Evolutionary conservation across 2,797 vertebrate species (phyloP).

Genomic region (Lycodopsis pacificus): DNA sequence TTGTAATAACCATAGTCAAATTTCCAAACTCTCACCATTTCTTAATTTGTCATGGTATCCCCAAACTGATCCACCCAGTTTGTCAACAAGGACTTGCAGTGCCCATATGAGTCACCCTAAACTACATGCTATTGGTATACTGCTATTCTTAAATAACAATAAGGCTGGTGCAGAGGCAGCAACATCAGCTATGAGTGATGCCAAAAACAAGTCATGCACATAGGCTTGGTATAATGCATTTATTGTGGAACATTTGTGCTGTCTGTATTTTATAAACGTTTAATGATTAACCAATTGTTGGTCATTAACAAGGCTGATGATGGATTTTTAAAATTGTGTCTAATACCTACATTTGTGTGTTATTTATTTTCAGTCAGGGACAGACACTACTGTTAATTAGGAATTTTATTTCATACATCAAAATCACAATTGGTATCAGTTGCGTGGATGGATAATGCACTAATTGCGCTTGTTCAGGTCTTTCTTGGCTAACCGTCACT

Average conservation of each 20-base stretch:
- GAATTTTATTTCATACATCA: background rate
- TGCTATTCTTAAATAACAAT: background rate
- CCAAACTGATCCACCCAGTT: background rate
- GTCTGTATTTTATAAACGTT: background rate
- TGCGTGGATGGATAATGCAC: slow-evolving; percentile 22
- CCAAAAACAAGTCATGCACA: background rate
- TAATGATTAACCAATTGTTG: background rate
- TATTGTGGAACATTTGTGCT: background rate
- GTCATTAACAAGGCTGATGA: background rate
- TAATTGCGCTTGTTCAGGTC: background rate
- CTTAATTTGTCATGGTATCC: background rate
- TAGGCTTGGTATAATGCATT: background rate
- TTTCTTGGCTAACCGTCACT: slow-evolving; percentile 25
- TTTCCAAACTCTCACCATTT: background rate
- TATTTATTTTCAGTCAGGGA: slow-evolving; percentile 63
- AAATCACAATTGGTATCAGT: background rate
- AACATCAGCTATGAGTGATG: background rate
- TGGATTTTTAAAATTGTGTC: background rate
- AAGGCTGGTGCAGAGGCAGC: background rate
- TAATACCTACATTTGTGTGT: background rate
- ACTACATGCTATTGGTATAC: background rate
- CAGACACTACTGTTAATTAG: slow-evolving; percentile 34
- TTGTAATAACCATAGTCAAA: background rate
- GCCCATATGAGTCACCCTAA: background rate
- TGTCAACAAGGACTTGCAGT: background rate